Conservation (phyloP, 1,140 invertebrate species). For the Phymastichus coffea region DNA sequence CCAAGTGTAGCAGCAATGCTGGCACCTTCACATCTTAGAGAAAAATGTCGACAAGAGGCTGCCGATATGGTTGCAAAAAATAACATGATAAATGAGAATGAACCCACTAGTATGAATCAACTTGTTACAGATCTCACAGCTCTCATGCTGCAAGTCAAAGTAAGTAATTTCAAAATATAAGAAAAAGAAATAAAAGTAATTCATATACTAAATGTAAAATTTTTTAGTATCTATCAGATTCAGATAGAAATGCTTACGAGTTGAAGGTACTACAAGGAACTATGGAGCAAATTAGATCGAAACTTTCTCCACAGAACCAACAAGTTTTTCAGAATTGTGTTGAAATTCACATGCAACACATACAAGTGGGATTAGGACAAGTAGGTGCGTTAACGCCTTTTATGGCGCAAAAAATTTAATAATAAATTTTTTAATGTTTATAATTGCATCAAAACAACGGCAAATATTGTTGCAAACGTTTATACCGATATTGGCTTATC, state of each 20-base stretch:
- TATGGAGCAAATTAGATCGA: constrained; percentile 83
- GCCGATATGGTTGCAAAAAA: constrained; percentile 76
- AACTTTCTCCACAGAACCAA: constrained; percentile 75
- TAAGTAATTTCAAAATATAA: constrained; percentile 42
- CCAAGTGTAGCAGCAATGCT: constrained; percentile 85
- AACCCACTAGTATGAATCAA: constrained; percentile 67
- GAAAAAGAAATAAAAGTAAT: background rate
- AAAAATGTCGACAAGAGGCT: constrained; percentile 84
- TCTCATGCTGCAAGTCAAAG: constrained; percentile 89
- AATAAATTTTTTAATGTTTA: constrained; percentile 24
- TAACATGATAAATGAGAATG: constrained; percentile 63
- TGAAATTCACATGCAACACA: constrained; percentile 90
- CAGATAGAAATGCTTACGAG: constrained; percentile 88
- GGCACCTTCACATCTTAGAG: constrained; percentile 81
- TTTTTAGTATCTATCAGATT: constrained; percentile 79
- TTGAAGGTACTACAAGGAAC: constrained; percentile 90
- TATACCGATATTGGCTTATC: constrained; percentile 12
- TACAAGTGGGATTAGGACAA: constrained; percentile 79
- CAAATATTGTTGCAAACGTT: constrained; percentile 3
- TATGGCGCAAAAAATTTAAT: constrained; percentile 52
- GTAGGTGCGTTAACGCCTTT: constrained; percentile 51
- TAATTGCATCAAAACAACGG: constrained; percentile 6
- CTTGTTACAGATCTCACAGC: constrained; percentile 87
- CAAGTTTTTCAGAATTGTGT: constrained; percentile 86
- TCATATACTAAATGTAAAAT: constrained; percentile 9